A percentile compares a stretch with the other conserved stretches of the same genome.
Evolutionary conservation across 2,113 vertebrate species (phyloP).

Genomic region (Sander lucioperca): DNA sequence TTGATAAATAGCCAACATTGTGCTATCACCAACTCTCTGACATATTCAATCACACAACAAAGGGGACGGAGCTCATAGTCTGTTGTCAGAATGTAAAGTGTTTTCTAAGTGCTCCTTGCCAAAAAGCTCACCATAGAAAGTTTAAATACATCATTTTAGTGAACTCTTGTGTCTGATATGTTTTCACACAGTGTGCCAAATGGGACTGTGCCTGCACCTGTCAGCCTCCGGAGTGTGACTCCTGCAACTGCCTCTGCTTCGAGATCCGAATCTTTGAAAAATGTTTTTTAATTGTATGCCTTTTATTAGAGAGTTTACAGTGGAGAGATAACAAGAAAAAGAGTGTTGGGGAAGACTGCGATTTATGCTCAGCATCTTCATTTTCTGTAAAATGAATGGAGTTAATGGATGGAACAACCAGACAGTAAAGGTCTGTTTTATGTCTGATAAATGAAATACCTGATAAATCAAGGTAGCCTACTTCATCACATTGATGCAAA

Average conservation of each 20-base stretch:
- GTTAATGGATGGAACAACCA: background rate
- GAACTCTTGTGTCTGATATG: background rate
- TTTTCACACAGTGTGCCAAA: slow-evolving; percentile 76
- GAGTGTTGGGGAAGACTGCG: background rate
- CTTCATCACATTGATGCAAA: background rate
- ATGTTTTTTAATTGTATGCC: background rate
- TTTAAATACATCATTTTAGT: background rate
- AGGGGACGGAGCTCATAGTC: too few relatives aligned
- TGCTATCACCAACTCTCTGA: too few relatives aligned
- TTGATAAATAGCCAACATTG: too few relatives aligned
- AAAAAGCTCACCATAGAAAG: too few relatives aligned
- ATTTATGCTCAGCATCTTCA: too few relatives aligned
- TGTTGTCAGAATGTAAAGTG: too few relatives aligned
- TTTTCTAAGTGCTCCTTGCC: too few relatives aligned
- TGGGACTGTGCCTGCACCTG: slow-evolving; percentile 90
- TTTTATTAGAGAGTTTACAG: background rate
- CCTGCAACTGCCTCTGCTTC: slow-evolving; percentile 92
- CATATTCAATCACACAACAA: too few relatives aligned
- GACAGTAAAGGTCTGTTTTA: background rate
- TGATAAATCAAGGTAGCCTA: too few relatives aligned
- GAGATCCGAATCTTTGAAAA: slow-evolving; percentile 86
- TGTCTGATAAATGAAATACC: background rate
- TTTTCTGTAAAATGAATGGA: background rate
- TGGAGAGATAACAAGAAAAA: background rate
- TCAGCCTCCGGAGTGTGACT: slow-evolving; percentile 88